Evolutionary conservation across 2,888 invertebrate species (phyloP).

Genomic region (Brachynemurus nebulosus): DNA sequence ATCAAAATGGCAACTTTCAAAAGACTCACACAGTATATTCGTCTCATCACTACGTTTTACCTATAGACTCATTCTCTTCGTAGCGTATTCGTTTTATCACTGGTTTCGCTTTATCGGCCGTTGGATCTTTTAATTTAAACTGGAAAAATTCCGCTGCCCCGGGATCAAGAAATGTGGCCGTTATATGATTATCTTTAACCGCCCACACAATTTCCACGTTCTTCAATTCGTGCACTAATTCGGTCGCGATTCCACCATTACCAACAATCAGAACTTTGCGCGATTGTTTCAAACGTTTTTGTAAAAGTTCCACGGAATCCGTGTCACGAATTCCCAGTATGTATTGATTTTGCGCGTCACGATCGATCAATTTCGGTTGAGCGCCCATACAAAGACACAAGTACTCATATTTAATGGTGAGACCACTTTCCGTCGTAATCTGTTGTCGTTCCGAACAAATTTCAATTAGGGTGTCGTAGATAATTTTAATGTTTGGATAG

Average conservation of each 20-base stretch:
- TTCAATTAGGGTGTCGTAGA: constrained; percentile 48
- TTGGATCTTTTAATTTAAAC: constrained; percentile 28
- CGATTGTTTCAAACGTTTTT: constrained; percentile 50
- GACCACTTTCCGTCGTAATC: constrained; percentile 40
- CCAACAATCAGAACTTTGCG: constrained; percentile 74
- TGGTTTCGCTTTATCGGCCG: constrained; percentile 20
- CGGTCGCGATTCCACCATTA: constrained; percentile 98
- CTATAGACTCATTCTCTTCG: constrained; percentile 39
- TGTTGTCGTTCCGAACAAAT: constrained; percentile 36
- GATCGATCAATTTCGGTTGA: constrained; percentile 59
- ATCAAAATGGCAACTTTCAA: too few species aligned
- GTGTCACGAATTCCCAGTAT: constrained; percentile 88
- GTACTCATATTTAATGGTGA: constrained; percentile 53
- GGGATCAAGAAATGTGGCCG: constrained; percentile 88
- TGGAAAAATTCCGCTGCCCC: constrained; percentile 92
- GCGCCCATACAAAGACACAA: constrained; percentile 89
- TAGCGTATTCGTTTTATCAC: constrained; percentile 53
- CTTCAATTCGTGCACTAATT: constrained; percentile 78
- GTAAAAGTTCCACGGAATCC: constrained; percentile 75
- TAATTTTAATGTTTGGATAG: constrained; percentile 50
- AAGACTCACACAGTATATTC: too few species aligned
- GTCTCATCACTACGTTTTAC: too few species aligned
- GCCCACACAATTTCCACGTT: constrained; percentile 85
- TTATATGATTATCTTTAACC: constrained; percentile 83
- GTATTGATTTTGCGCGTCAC: constrained; percentile 41